Conservation (phyloP, 1,140 invertebrate genomes). For the Pseudomyrmex cubaensis region DNA sequence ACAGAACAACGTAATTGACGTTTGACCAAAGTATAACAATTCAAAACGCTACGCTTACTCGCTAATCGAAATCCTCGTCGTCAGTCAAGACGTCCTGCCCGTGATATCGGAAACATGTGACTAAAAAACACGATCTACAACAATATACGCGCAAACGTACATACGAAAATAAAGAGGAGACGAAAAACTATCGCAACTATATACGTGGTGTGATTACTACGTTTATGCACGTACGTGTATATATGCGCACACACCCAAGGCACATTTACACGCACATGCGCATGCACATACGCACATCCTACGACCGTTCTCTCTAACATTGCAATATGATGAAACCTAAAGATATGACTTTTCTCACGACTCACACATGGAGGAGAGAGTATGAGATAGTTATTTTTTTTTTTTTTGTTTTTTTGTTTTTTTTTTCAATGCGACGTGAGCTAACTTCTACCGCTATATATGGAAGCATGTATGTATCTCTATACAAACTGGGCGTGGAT, state of each 20-base stretch:
- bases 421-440: constrained; percentile 45
- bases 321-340: constrained; percentile 74
- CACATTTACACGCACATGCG: background rate
- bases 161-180: background rate
- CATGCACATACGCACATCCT: background rate
- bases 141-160: constrained; percentile 20
- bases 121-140: constrained; percentile 48
- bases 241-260: constrained; percentile 13
- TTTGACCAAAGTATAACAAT: background rate
- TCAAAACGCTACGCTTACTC: background rate
- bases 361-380: constrained; percentile 13
- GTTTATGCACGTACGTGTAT: background rate
- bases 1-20: background rate
- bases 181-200: constrained; percentile 26
- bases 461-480: constrained; percentile 70
- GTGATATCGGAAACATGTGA: constrained; percentile 51
- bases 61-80: constrained; percentile 36
- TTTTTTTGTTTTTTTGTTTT: constrained; percentile 24
- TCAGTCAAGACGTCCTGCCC: constrained; percentile 68
- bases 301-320: background rate
- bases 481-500: constrained; percentile 37
- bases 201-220: constrained; percentile 48
- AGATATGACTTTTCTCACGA: constrained; percentile 76
- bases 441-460: constrained; percentile 53
- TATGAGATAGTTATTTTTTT: constrained; percentile 25